Base-by-base conservation (phyloP, 2,113 vertebrate species). In the Procavia capensis region DNA sequence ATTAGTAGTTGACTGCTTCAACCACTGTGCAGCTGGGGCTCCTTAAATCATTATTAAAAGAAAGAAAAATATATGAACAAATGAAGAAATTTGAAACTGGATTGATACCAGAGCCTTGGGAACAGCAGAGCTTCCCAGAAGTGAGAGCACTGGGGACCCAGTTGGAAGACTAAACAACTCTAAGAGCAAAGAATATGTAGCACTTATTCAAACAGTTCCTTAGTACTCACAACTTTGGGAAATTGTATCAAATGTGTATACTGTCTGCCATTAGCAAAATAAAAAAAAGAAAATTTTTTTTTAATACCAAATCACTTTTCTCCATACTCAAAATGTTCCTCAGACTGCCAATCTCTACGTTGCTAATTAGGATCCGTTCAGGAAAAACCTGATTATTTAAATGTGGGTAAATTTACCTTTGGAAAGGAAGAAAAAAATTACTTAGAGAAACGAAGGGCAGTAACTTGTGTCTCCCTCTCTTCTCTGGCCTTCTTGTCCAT, bases 401-500 rank as follows among this genome's bases (percentile, higher is more conserved):
- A 85, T 74, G 81, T 24, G 54, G 76, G 80, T 80, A 39, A 43
- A 39, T 68, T 90, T 95, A 80, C 36, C 9, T 41, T 85, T 87
- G 54, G 2, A n/a, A 94, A 95, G 20, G 86, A 95, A 61, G n/a
- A 89, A 59, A 78, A 9, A 79, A 87, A 66, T n/a, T 29, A 91
- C 80, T 95, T 81, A 74, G 8, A 90, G 43, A 93, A 95, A 80
- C 36, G 78, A 84, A 90, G 68, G 59, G 20, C 6, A 57, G 36
- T 11, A 85, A 41, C 14, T 39, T 88, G 57, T 59, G 7, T 95
- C 27, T 84, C 41, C 9, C 31, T 25, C 17, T 79, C 36, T 90
- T 70, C 63, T 87, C 50, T 96, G 59, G 70, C 31, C 39, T 90
- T 85, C 76, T 61, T 72, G 75, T 87, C 66, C 19, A 66, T 36